Evolutionary conservation across 2,113 vertebrate genomes (phyloP).

Genomic region (Agapornis roseicollis): DNA sequence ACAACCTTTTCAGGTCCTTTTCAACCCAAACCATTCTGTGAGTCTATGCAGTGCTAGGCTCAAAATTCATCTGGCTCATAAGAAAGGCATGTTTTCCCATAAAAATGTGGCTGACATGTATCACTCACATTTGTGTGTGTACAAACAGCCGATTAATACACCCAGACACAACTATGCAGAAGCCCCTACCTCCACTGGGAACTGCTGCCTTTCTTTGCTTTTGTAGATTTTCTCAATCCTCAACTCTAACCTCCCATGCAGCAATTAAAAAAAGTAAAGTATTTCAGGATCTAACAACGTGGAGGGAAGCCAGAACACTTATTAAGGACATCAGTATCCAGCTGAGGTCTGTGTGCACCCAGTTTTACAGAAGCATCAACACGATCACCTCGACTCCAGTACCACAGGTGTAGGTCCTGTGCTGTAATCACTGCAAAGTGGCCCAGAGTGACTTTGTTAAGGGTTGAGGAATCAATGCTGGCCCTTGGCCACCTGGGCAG

Average conservation of each 20-base stretch:
- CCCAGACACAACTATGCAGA: not conserved
- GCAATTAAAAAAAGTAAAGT: not conserved
- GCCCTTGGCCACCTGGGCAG: not conserved
- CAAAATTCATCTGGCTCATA: not conserved
- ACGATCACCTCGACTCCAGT: accelerated
- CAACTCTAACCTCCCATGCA: not conserved
- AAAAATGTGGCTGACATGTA: not conserved
- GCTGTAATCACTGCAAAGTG: not conserved
- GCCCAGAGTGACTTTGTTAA: not conserved
- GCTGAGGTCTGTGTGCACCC: not conserved
- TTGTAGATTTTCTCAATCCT: not conserved
- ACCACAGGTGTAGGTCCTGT: not conserved
- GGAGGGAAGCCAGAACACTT: not conserved
- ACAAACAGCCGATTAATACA: not conserved
- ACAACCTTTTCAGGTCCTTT: not conserved
- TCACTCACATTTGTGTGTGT: not conserved
- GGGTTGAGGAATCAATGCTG: not conserved
- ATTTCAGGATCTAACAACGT: not conserved
- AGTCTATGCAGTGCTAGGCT: not conserved
- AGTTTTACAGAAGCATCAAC: not conserved
- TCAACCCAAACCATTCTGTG: not conserved
- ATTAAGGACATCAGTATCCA: not conserved
- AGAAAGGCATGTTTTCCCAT: not conserved
- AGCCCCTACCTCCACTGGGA: not conserved
- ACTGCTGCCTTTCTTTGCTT: not conserved